Evolutionary conservation across 1,140 invertebrate genomes (phyloP).

Genomic region (Physella acuta): DNA sequence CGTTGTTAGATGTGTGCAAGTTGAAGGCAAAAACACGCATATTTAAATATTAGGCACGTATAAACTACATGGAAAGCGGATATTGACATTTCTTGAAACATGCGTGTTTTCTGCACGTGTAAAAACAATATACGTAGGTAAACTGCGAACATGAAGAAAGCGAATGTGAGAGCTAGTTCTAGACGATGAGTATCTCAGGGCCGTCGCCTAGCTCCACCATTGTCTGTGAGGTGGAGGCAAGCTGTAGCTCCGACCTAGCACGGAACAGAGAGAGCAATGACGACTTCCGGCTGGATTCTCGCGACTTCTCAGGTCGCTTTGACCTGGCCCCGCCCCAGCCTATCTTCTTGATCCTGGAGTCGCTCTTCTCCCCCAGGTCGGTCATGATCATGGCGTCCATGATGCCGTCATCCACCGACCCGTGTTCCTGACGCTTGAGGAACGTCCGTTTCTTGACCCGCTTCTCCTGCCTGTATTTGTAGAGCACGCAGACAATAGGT

Average conservation of each 20-base stretch:
- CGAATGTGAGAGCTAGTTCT: no score
- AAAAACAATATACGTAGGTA: no score
- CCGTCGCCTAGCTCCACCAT: constrained; percentile 28
- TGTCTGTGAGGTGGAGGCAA: neutral
- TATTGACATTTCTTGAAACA: no score
- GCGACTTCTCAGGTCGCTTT: neutral
- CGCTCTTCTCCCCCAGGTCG: constrained; percentile 36
- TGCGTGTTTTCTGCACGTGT: no score
- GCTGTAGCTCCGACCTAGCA: constrained; percentile 15
- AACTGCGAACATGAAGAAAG: no score
- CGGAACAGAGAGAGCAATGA: neutral
- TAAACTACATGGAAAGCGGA: no score
- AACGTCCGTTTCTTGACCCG: constrained; percentile 31
- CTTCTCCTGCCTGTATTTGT: constrained; percentile 34
- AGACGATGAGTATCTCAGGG: neutral
- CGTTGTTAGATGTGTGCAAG: no score
- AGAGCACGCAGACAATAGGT: constrained; percentile 48
- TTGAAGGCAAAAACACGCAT: no score
- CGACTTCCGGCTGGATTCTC: neutral
- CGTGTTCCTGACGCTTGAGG: constrained; percentile 25
- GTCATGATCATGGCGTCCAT: constrained; percentile 46
- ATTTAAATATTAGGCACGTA: no score
- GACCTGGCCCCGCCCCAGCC: neutral
- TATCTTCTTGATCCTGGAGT: neutral
- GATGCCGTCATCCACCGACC: constrained; percentile 36